Base-by-base conservation (phyloP, 2,888 invertebrate species). In the Synanthedon formicaeformis region DNA sequence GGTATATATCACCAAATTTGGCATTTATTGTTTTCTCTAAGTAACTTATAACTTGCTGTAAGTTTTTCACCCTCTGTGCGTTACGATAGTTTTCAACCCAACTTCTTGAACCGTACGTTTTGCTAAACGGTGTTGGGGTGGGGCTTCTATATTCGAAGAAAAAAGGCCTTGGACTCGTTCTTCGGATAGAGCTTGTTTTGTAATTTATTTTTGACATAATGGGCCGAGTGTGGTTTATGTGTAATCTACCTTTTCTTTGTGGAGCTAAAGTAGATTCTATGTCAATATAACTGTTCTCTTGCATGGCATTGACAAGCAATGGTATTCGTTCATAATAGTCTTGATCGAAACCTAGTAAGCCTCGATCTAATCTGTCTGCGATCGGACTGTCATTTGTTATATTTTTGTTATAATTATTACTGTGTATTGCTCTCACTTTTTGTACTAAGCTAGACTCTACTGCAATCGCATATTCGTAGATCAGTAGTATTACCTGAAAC, bases 111-210 rank as follows among this genome's bases (percentile, higher is more conserved):
- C 72, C 71, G 53, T 73, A 77, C 2, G 71, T 71, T 62, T 79
- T 84, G 50, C 76, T 75, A 53, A 85, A 87, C 5, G 87, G 84
- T 27, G 77, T 62, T 2, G 86, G 84, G 6, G 81, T 78, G 4
- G 84, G 75, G 60, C 72, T 77, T 64, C 73, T 74, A 56, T 78
- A 78, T 64, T 83, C 81, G 60, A 73, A 82, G 54, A 82, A 78
- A 62, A 90, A 90, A 0, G 90, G 90, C 48, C 82, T 72, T 1
- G 90, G 89, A 56, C 82, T 88, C 0, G 83, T 82, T 67, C 78
- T 80, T 65, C 81, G 71, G 8, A 83, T 65, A 16, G 60, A 54
- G 34, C 55, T 64, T 6, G 65, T 60, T 56, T 59, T 71, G 51
- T 68, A 69, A 14, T 60, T 58, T 48, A 60, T 59, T 14, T 60